Evolutionary conservation across 2,113 vertebrate genomes (phyloP), one percentile per base, ranked within the genome.

Genomic region (Ivindomyrus marchei): DNA sequence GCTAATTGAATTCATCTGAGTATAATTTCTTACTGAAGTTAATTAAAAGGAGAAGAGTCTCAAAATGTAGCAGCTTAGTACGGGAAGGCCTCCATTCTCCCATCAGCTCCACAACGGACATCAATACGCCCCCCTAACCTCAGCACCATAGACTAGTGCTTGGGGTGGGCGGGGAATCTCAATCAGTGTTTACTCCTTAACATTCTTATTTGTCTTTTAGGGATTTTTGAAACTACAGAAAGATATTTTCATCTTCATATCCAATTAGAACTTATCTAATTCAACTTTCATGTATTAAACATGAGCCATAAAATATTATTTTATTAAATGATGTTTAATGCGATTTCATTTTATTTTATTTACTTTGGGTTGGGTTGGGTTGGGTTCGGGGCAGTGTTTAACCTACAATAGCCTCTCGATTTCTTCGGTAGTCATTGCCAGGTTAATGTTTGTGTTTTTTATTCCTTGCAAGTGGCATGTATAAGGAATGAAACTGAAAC

Each of bases 1-100:
- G 95, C 96, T 98, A 97, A 97, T 98, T 97, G 97, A 95, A 97
- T 97, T 96, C 94, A 94, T 96, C 94, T 96, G 97, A 97, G 97
- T 97, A 96, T 97, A 95, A 95, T 96, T 95, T 95, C 91, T 39
- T 1, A 46, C 13, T 87, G 27, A 96, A 96, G 94, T 93, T 97
- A 96, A 97, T 97, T 97, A 97, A 96, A 96, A 96, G 96, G 95
- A 96, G 92, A 93, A 96, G 94, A 93, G 94, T 93, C 95, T 96
- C 95, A 95, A 95, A 94, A 83, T 45, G 93, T 94, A 95, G 3
- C 50, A 15, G 50, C 50, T 17, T 52, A 3, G 11, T 15, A 52
- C 1, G 93, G 91, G 92, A 88, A 92, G 91, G 27, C 3, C n/a
- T 13, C 27, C 10, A 13, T 13, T 4, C 62, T 31, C 3, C 62